phyloP scores from a whole-genome alignment of 2,797 vertebrate genomes.

The Hafferia zeledoni region DNA sequence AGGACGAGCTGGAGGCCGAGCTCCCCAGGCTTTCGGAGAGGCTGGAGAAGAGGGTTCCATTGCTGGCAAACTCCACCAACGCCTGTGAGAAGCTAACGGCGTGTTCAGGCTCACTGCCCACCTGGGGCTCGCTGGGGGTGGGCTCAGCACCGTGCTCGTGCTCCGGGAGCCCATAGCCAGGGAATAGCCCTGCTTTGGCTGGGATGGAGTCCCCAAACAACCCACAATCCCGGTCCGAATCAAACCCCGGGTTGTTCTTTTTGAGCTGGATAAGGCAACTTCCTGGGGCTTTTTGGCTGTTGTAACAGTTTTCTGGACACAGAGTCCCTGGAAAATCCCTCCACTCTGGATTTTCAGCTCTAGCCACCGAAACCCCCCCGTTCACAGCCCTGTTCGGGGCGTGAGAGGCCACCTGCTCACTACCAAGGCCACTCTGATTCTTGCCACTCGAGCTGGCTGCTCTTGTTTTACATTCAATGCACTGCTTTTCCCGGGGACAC shows the following conservation, averaged over 20 bases:
- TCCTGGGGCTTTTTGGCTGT: constrained; percentile 64
- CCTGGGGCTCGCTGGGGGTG: background rate
- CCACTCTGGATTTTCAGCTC: constrained; percentile 69
- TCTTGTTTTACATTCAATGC: constrained; percentile 67
- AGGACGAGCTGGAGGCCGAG: constrained; percentile 84
- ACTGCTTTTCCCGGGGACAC: constrained; percentile 52
- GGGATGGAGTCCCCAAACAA: constrained; percentile 58
- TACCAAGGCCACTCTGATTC: constrained; percentile 59
- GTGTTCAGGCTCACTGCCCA: constrained; percentile 79
- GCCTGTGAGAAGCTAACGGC: constrained; percentile 93
- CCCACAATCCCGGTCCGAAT: constrained; percentile 49
- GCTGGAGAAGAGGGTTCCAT: constrained; percentile 85
- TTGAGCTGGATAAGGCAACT: constrained; percentile 70
- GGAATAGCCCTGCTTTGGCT: constrained; percentile 35
- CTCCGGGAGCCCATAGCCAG: constrained; percentile 26
- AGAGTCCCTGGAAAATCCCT: constrained; percentile 63
- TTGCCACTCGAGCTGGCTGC: constrained; percentile 56
- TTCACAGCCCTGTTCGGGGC: background rate
- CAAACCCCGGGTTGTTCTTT: constrained; percentile 50
- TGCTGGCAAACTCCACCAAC: constrained; percentile 91
- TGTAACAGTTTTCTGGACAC: constrained; percentile 66
- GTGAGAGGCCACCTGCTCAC: constrained; percentile 41
- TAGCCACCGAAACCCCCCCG: background rate
- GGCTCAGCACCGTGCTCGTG: background rate
- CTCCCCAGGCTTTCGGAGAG: constrained; percentile 83